These are phyloP conservation scores for Antechinus flavipes DNA, from an alignment of 2,113 vertebrate genomes.

Conservation along the genomic window DNA sequence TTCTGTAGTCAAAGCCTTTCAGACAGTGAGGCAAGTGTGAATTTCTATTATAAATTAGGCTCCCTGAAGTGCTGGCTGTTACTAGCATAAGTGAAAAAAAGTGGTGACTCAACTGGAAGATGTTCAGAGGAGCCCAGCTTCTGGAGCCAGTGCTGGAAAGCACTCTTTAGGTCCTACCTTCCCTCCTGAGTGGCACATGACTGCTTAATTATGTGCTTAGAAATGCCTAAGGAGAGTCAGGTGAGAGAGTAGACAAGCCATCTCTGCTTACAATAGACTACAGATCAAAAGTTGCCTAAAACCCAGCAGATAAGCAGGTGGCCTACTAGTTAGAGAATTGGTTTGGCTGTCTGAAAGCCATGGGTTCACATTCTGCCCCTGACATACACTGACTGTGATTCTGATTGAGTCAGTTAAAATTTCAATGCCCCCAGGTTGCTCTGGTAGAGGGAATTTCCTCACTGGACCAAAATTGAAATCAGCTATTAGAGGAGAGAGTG, in stretches of 20 bases:
- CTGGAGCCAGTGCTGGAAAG: neutral
- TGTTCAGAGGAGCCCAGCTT: neutral
- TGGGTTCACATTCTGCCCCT: neutral
- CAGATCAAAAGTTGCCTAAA: conserved; percentile 53
- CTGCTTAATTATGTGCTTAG: conserved; percentile 60
- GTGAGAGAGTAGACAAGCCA: conserved; percentile 73
- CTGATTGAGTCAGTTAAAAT: neutral
- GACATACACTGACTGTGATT: neutral
- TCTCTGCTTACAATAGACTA: conserved; percentile 34
- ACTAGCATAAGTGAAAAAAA: conserved; percentile 29
- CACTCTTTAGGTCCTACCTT: neutral
- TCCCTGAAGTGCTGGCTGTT: neutral
- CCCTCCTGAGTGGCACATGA: conserved; percentile 57
- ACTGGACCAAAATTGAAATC: neutral
- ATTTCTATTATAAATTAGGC: neutral
- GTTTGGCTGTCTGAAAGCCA: neutral
- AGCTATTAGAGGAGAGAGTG: neutral
- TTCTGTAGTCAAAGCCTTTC: neutral
- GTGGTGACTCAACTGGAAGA: conserved; percentile 23
- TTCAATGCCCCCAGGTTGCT: neutral
- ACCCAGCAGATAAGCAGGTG: neutral
- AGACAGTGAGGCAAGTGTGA: neutral
- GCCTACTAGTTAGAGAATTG: neutral
- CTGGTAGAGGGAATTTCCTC: neutral
- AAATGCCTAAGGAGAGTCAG: conserved; percentile 73